A percentile compares a stretch with the other conserved stretches of the same genome.
phyloP scores from a whole-genome alignment of 1,140 invertebrate species.

The Nephila pilipes region DNA sequence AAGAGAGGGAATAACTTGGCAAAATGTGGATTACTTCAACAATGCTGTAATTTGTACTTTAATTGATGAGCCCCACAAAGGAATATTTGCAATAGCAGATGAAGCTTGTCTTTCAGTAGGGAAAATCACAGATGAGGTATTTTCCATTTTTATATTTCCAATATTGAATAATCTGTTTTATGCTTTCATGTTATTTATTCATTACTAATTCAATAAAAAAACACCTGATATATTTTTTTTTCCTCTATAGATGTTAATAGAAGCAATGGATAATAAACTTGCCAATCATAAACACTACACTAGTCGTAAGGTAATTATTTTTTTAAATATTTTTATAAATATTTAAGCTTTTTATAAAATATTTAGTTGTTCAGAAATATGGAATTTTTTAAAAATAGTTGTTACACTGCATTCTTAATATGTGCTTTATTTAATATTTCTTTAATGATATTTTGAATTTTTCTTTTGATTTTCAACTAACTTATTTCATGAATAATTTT shows the following conservation, averaged over 20 bases:
- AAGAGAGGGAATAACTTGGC: constrained; percentile 87
- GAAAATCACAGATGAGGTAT: constrained; percentile 90
- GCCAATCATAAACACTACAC: constrained; percentile 93
- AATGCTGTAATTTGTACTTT: constrained; percentile 79
- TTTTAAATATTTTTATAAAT: no score
- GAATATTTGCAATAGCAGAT: constrained; percentile 95
- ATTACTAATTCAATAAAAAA: neutral
- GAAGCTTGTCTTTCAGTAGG: constrained; percentile 95
- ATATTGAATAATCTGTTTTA: neutral
- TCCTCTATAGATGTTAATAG: constrained; percentile 87
- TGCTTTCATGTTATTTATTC: neutral
- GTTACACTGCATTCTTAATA: no score
- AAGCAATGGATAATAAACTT: constrained; percentile 96
- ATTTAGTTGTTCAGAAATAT: no score
- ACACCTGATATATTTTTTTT: neutral
- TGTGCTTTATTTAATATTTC: no score
- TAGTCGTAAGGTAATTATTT: constrained; percentile 86
- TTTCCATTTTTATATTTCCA: neutral
- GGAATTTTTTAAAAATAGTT: no score
- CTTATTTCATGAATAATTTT: no score
- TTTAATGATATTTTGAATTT: no score
- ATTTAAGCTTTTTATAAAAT: no score
- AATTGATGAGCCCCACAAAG: constrained; percentile 91
- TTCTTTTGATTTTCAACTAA: no score
- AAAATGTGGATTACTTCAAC: constrained; percentile 84